Conservation (phyloP, 2,888 invertebrate genomes). For the Spatulosminthurus flaviceps region DNA sequence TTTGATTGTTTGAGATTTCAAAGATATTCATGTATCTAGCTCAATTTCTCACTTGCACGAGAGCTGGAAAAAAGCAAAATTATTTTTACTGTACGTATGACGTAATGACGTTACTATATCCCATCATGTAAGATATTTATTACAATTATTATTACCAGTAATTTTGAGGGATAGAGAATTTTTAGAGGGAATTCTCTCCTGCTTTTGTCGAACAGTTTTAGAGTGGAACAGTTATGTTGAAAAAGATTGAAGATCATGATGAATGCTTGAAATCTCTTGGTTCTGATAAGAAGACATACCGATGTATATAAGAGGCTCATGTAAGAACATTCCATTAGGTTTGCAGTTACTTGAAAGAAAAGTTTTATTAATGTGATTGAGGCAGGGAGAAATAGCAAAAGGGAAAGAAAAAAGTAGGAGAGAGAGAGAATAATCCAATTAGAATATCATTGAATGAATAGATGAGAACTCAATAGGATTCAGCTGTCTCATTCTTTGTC, state of each 20-base stretch:
- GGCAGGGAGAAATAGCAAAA: conserved; percentile 15
- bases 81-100: too few relatives aligned
- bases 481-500: conserved; percentile 55
- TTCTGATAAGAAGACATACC: background rate
- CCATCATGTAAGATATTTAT: too few relatives aligned
- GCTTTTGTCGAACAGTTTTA: background rate
- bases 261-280: background rate
- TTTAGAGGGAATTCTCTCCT: background rate
- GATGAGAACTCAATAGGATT: conserved; percentile 51
- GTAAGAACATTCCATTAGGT: background rate
- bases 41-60: background rate
- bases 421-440: conserved; percentile 53
- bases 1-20: conserved; percentile 26
- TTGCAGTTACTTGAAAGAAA: conserved; percentile 21
- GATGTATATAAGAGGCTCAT: background rate
- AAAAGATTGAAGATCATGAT: background rate
- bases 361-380: background rate
- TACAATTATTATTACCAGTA: too few relatives aligned
- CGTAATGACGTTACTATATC: too few relatives aligned
- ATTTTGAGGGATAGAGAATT: background rate
- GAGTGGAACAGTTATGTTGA: background rate
- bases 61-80: too few relatives aligned
- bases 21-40: background rate
- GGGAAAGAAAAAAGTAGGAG: background rate
- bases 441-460: conserved; percentile 52